A percentile compares a stretch with the other conserved stretches of the same genome.
Evolutionary conservation across 2,113 vertebrate species (phyloP).

Genomic region (Oostethus manadensis): DNA sequence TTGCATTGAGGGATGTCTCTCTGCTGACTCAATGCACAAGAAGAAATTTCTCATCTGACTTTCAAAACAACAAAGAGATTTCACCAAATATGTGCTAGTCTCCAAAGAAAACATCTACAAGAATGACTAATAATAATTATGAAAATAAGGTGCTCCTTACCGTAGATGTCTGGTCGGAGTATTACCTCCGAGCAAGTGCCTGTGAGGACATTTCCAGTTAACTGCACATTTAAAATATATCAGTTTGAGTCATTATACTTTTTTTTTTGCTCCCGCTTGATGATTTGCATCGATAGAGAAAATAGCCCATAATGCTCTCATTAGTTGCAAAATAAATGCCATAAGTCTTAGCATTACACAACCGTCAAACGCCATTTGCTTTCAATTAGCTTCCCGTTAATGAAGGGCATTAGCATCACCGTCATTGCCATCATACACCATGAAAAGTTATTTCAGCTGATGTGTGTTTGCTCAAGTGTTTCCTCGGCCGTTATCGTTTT

Average conservation of each 20-base stretch:
- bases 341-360: conserved; percentile 3
- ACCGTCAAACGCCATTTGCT: conserved; percentile 12
- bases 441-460: neutral
- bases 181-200: conserved; percentile 7
- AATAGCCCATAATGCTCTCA: conserved; percentile 18
- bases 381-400: conserved; percentile 18
- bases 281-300: conserved; percentile 19
- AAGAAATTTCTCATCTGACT: conserved; percentile 30
- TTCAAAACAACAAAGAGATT: conserved; percentile 1
- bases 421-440: neutral
- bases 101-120: conserved; percentile 40
- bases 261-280: conserved; percentile 4
- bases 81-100: conserved; percentile 7
- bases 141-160: neutral
- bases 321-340: conserved; percentile 3
- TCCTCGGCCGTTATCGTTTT: neutral
- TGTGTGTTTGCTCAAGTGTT: neutral
- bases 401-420: conserved; percentile 6
- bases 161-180: conserved; percentile 6
- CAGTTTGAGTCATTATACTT: conserved; percentile 6
- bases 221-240: neutral
- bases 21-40: conserved; percentile 49
- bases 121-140: conserved; percentile 25
- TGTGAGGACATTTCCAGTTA: conserved; percentile 14
- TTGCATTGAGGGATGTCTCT: neutral